These are phyloP conservation scores for Antrozous pallidus DNA, from an alignment of 2,797 vertebrate species.

Conservation along the genomic window DNA sequence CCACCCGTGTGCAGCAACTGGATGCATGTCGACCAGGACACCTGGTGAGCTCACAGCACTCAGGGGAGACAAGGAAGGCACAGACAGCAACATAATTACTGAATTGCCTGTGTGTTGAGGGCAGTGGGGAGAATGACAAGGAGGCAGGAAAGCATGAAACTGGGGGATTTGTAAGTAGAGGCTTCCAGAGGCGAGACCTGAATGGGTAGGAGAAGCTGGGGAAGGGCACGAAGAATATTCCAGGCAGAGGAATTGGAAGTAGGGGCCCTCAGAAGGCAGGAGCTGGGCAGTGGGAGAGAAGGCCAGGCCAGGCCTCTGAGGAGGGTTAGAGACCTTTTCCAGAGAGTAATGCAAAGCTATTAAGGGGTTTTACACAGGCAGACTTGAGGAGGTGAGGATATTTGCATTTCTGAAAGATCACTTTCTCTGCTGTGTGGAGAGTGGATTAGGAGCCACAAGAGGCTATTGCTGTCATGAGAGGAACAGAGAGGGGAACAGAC, in stretches of 20 bases:
- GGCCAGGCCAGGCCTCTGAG: background rate
- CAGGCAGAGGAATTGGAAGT: background rate
- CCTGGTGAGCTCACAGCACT: background rate
- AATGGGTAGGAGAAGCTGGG: background rate
- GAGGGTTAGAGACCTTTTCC: constrained; percentile 25
- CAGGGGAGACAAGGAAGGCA: background rate
- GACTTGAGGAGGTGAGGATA: constrained; percentile 36
- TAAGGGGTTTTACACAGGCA: constrained; percentile 18
- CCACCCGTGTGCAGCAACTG: background rate
- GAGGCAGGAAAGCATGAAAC: background rate
- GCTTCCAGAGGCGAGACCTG: background rate
- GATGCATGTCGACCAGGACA: background rate
- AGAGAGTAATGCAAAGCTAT: background rate
- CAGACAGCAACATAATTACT: rapidly evolving
- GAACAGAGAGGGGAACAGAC: background rate
- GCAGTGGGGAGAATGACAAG: background rate
- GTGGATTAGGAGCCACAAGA: constrained; percentile 56
- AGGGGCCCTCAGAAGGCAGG: background rate
- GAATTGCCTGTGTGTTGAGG: background rate
- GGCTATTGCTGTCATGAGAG: background rate
- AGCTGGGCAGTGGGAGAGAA: background rate
- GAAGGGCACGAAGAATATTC: background rate
- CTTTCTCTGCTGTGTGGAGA: background rate
- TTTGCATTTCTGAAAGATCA: constrained; percentile 70
- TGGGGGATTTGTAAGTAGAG: background rate